Evolutionary conservation across 2,113 vertebrate genomes (phyloP), one percentile per base, ranked within the genome.

Genomic region (Seriola rivoliana): DNA sequence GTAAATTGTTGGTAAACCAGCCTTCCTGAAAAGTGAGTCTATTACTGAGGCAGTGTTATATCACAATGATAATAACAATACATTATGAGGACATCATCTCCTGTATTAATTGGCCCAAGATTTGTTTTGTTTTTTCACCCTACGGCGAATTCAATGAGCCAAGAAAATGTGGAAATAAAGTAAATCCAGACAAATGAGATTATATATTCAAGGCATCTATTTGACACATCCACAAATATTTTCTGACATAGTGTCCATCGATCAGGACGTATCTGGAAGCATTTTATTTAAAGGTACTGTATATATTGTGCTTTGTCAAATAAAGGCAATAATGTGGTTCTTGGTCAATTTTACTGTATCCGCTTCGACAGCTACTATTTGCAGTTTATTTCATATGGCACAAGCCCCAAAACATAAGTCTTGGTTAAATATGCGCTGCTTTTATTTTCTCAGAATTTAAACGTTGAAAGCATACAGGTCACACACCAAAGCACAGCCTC

Each of bases 401-500:
- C 13, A 44, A 29, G 21, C 65, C 52, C 8, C 6, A 19, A 25
- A 59, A 25, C 81, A 52, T 67, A 59, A 68, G 23, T 65, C 60
- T 55, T 29, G 1, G 19, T 71, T 75, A 76, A 81, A 63, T 19
- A 44, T 55, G 16, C 32, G 4, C 29, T 19, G 46, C 23, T 66
- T 55, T 40, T 59, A 32, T 86, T 57, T 83, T 65, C 23, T 52
- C 11, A 42, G n/a, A 36, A 38, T 59, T 46, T 70, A 10, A 10
- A 57, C 70, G 70, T 34, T 21, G 17, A 62, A 58, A 36, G 29
- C 48, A 70, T 34, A 74, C 69, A 65, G 67, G 77, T 86, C 85
- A 87, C 82, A 84, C 67, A 55, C 62, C 13, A 3, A 54, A 76
- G 59, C 63, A 40, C 50, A 50, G 65, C 50, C 65, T 89, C 36